phyloP scores from a whole-genome alignment of 1,140 invertebrate species.

The Bombus impatiens region DNA sequence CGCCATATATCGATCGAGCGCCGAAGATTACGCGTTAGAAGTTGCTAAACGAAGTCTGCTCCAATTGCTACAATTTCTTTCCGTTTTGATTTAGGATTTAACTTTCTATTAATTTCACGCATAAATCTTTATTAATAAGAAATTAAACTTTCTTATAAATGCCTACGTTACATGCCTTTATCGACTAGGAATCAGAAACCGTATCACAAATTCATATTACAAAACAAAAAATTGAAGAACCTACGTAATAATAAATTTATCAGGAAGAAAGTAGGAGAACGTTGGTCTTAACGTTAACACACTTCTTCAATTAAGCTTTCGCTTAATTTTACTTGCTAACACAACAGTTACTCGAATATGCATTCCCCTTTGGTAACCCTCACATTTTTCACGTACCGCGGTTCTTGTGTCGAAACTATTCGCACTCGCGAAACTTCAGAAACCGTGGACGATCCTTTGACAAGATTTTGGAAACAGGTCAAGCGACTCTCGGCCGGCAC shows the following conservation, averaged over 20 bases:
- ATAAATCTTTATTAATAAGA: too few species aligned
- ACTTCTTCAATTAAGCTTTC: background rate
- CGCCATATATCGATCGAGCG: background rate
- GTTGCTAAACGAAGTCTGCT: background rate
- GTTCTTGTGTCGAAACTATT: background rate
- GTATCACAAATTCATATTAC: too few species aligned
- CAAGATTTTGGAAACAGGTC: background rate
- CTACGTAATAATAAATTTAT: too few species aligned
- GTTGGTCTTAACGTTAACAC: background rate
- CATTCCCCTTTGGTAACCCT: background rate
- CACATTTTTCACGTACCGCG: background rate
- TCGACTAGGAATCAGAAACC: too few species aligned
- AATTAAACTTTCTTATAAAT: too few species aligned
- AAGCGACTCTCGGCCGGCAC: background rate
- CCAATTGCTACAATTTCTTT: background rate
- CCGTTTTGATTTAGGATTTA: background rate
- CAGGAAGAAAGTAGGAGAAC: background rate
- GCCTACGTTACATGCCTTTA: too few species aligned
- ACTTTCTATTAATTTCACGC: too few species aligned
- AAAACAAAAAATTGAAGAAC: too few species aligned
- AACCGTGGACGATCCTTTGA: background rate
- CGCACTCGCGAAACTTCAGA: background rate
- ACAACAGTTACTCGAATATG: background rate
- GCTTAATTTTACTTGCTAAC: background rate
- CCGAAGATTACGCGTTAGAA: background rate